phyloP scores from a whole-genome alignment of 2,113 vertebrate genomes.

The Arvicanthis niloticus region DNA sequence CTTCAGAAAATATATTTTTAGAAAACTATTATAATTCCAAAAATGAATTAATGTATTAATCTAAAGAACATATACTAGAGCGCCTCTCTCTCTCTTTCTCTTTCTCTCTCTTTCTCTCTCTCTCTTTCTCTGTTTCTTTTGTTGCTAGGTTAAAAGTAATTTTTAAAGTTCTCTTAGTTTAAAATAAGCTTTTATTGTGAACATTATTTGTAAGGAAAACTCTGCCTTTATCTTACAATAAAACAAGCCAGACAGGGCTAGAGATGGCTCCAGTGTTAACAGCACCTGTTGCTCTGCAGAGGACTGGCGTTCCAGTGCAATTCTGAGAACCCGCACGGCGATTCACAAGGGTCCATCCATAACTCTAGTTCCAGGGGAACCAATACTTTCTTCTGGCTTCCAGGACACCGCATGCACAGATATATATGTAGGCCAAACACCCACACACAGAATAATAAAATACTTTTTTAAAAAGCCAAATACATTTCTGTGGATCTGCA shows the following conservation, averaged over 20 bases:
- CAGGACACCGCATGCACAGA: neutral
- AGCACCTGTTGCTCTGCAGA: neutral
- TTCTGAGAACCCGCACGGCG: neutral
- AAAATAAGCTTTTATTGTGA: constrained; percentile 25
- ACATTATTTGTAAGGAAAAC: constrained; percentile 53
- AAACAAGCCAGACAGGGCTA: neutral
- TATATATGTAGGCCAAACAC: neutral
- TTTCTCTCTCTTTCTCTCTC: neutral
- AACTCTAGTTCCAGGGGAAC: neutral
- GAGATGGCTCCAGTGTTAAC: neutral
- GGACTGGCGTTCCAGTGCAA: neutral
- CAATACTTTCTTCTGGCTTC: neutral
- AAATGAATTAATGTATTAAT: constrained; percentile 22
- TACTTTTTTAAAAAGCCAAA: neutral
- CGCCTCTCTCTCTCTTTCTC: neutral
- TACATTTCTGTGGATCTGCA: constrained; percentile 52
- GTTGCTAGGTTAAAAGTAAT: neutral
- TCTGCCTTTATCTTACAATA: neutral
- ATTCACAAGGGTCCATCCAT: neutral
- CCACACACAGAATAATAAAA: neutral
- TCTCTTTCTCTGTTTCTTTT: neutral
- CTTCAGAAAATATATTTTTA: constrained; percentile 41
- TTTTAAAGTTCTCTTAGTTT: neutral
- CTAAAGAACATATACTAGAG: neutral
- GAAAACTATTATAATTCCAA: constrained; percentile 38